Base-by-base conservation (phyloP, 2,113 vertebrate genomes). In the Oreochromis spilurus region DNA sequence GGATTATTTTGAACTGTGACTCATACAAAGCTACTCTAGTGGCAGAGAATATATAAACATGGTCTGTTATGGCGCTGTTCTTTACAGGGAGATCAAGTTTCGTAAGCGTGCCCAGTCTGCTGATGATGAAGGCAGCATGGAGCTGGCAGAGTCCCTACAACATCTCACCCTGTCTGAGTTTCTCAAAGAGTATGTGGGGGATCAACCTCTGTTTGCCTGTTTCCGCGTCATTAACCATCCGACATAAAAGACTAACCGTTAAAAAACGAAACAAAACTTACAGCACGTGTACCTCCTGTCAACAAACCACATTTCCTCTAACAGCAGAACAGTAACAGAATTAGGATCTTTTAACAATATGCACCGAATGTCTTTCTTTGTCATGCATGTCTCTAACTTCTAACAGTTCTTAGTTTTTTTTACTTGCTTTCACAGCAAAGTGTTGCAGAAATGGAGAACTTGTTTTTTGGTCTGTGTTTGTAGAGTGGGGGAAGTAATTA, bases 151-250 rank as follows among this genome's bases (percentile, higher is more conserved):
- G 90, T 96, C 97, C 50, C 96, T 97, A 78, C 96, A 96, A 65
- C 97, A 97, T 85, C 96, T 97, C 92, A 97, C 97, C 14, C 94
- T 97, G 88, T 96, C 96, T 65, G 97, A 97, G 94, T 97, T 97
- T 94, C 96, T 97, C 90, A 97, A 97, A 96, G 97, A 97, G 97
- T 97, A 97, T 83, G 96, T 97, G 78, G 29, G 65, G 57, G 84
- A 50, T 67, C 6, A 21, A 31, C 11, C 31, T 75, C 80, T 12
- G 9, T 70, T 53, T 3, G 6, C 36, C 38, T 29, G 17, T 48
- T 57, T 7, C 12, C 31, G 19, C 4, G 3, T 40, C 54, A 21
- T n/a, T 72, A 82, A 85, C 72, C 1, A 1, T 36, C 31, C n/a
- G 3, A 16, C 10, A 26, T 4, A 81, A 58, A 54, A 8, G 9